Conservation (phyloP, 2,797 vertebrate genomes). For the Macrochelys suwanniensis region DNA sequence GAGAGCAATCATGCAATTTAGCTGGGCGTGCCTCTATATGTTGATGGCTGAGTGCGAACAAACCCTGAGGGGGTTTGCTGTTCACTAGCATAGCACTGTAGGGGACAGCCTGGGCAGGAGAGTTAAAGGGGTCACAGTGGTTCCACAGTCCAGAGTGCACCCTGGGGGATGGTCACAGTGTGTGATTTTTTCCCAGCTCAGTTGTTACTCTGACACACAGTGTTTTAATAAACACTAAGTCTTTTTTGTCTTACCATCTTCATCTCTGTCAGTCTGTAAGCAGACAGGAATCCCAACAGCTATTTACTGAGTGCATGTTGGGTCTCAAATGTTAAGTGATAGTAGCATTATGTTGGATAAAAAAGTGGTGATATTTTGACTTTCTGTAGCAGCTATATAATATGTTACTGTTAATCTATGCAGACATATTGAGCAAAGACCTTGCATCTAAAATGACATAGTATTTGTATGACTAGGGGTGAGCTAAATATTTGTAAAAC, state of each 20-base stretch:
- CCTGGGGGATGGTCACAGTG: neutral
- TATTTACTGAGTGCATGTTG: constrained; percentile 10
- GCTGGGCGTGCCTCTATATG: too few relatives aligned
- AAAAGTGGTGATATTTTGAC: neutral
- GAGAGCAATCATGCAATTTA: too few relatives aligned
- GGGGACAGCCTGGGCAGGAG: too few relatives aligned
- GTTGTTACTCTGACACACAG: constrained; percentile 21
- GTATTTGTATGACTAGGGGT: neutral
- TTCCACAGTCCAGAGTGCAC: too few relatives aligned
- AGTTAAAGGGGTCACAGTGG: too few relatives aligned
- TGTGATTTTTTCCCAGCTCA: neutral
- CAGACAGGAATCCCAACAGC: neutral
- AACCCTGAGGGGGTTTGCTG: too few relatives aligned
- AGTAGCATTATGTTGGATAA: neutral
- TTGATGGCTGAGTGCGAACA: too few relatives aligned
- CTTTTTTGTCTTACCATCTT: constrained; percentile 12
- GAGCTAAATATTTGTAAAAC: neutral
- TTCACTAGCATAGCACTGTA: too few relatives aligned
- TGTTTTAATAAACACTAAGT: constrained; percentile 13
- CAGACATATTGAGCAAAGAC: neutral
- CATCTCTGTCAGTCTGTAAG: constrained; percentile 33
- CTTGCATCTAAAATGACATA: neutral
- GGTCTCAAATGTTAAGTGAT: constrained; percentile 2
- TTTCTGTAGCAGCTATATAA: neutral
- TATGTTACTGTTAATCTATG: neutral